phyloP scores from a whole-genome alignment of 2,113 vertebrate species.

The Sardina pilchardus region DNA sequence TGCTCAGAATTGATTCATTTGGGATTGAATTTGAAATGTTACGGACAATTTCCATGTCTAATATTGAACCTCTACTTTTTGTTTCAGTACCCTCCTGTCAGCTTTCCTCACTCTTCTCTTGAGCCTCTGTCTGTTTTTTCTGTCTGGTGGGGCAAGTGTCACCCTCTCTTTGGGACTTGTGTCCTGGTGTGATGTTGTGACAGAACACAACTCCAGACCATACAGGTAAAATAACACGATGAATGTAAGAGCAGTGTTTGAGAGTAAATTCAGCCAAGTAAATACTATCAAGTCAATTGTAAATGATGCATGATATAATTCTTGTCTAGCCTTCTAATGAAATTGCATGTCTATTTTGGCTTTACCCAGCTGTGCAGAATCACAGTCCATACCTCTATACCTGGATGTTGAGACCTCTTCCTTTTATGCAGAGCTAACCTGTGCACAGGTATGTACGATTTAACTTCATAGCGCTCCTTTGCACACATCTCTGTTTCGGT shows the following conservation, averaged over 20 bases:
- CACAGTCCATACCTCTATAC: slow-evolving; percentile 69
- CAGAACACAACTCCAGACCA: slow-evolving; percentile 60
- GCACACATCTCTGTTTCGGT: background rate
- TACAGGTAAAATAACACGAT: slow-evolving; percentile 61
- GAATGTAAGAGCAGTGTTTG: background rate
- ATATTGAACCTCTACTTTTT: background rate
- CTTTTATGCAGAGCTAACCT: slow-evolving; percentile 72
- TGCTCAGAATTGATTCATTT: background rate
- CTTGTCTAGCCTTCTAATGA: background rate
- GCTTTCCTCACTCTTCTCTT: slow-evolving; percentile 75
- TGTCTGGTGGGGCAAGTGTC: slow-evolving; percentile 72
- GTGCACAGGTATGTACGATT: slow-evolving; percentile 66
- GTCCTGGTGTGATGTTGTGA: slow-evolving; percentile 77
- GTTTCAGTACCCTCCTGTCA: slow-evolving; percentile 73
- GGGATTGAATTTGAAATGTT: background rate
- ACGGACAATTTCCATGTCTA: too few relatives aligned
- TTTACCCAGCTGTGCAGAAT: slow-evolving; percentile 70
- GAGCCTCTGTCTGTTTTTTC: slow-evolving; percentile 73
- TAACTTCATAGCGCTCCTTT: background rate
- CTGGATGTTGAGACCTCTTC: slow-evolving; percentile 75
- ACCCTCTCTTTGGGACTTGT: slow-evolving; percentile 70
- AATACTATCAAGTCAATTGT: background rate
- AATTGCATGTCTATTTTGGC: background rate
- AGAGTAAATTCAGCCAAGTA: background rate
- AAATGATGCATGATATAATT: background rate